A percentile compares a stretch with the other conserved stretches of the same genome.
Conservation (phyloP, 2,888 invertebrate genomes). For the Nezara viridula region DNA sequence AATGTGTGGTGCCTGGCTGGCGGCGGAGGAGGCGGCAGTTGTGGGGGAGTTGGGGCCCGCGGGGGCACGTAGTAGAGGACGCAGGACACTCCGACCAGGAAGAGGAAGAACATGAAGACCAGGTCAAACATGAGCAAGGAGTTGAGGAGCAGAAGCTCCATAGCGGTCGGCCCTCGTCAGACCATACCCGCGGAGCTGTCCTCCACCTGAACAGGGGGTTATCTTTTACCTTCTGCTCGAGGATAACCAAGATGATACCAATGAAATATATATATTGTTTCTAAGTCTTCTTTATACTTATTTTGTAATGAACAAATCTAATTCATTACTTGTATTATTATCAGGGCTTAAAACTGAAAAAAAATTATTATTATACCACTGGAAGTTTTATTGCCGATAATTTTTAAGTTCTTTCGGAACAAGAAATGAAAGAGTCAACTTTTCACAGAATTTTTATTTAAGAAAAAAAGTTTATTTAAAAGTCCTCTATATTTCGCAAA, state of each 20-base stretch:
- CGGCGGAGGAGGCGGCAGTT: constrained; percentile 68
- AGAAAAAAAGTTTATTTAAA: too few relatives aligned
- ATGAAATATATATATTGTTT: too few relatives aligned
- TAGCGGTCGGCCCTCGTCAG: constrained; percentile 67
- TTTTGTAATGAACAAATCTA: too few relatives aligned
- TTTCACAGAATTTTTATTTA: too few relatives aligned
- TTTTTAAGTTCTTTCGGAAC: too few relatives aligned
- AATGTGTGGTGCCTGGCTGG: constrained; percentile 63
- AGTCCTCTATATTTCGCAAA: too few relatives aligned
- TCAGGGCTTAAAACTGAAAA: too few relatives aligned
- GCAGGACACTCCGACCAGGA: constrained; percentile 86
- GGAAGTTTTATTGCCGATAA: too few relatives aligned
- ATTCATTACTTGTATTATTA: too few relatives aligned
- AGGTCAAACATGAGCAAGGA: constrained; percentile 90
- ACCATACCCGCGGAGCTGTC: constrained; percentile 47
- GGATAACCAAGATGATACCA: neutral
- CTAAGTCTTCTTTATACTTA: too few relatives aligned
- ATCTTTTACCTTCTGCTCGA: neutral
- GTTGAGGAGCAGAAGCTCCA: constrained; percentile 89
- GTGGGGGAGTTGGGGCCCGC: constrained; percentile 69
- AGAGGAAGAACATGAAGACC: constrained; percentile 88
- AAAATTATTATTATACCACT: too few relatives aligned
- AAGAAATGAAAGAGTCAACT: too few relatives aligned
- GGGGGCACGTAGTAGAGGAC: constrained; percentile 86
- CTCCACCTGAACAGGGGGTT: constrained; percentile 17